A percentile compares a stretch with the other conserved stretches of the same genome.
Evolutionary conservation across 2,113 vertebrate genomes (phyloP).

Genomic region (Pycnonotus jocosus): DNA sequence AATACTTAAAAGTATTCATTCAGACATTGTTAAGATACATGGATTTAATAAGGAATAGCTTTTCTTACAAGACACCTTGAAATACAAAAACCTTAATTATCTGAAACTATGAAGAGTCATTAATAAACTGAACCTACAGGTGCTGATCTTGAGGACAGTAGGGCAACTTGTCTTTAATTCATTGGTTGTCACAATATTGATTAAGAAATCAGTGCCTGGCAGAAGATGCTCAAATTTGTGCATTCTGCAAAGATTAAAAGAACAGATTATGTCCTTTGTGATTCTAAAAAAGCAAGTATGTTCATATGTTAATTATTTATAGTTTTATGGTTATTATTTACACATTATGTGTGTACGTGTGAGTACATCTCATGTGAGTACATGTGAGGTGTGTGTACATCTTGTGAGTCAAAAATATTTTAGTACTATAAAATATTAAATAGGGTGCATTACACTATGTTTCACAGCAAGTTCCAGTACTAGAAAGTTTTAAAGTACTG

Average conservation of each 20-base stretch:
- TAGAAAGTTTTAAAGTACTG: not conserved
- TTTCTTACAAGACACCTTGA: not conserved
- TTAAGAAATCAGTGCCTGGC: conserved; percentile 74
- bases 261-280: not conserved
- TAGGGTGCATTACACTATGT: not conserved
- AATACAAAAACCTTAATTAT: not conserved
- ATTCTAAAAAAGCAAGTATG: not conserved
- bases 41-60: not conserved
- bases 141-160: conserved; percentile 60
- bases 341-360: no score
- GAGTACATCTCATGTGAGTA: no score
- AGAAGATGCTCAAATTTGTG: conserved; percentile 71
- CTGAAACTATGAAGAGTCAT: not conserved
- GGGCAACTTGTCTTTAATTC: conserved; percentile 72
- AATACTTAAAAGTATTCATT: not conserved
- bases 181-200: conserved; percentile 72
- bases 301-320: not conserved
- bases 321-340: not conserved
- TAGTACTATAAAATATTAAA: not conserved
- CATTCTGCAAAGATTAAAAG: conserved; percentile 32
- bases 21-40: not conserved
- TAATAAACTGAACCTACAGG: conserved; percentile 70
- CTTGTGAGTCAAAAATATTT: not conserved
- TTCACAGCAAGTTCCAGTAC: not conserved
- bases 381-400: no score